Conservation (phyloP, 2,113 vertebrate genomes). For the Perognathus longimembris region DNA sequence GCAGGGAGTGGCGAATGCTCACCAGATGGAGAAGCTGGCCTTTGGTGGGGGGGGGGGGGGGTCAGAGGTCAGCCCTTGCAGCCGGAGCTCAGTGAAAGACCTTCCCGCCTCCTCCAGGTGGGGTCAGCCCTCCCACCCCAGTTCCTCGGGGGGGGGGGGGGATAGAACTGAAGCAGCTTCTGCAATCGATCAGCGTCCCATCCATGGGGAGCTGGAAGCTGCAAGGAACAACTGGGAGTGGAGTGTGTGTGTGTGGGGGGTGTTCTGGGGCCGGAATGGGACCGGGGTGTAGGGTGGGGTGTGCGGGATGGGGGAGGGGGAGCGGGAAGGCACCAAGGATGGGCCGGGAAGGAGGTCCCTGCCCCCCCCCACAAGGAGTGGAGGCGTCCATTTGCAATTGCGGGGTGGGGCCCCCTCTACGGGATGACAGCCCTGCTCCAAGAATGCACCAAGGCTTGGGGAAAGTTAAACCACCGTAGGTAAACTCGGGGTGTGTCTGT, state of each 20-base stretch:
- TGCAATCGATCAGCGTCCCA: not conserved
- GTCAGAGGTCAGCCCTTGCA: not conserved
- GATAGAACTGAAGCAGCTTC: not conserved
- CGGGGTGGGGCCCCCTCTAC: too few relatives aligned
- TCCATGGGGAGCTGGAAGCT: rapidly evolving
- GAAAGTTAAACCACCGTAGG: not conserved
- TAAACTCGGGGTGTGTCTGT: not conserved
- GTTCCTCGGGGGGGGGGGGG: not conserved
- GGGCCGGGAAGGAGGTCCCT: too few relatives aligned
- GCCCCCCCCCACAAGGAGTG: too few relatives aligned
- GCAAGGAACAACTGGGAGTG: not conserved
- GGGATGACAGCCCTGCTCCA: not conserved
- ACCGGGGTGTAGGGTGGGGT: rapidly evolving
- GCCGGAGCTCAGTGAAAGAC: not conserved
- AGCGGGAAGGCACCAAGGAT: too few relatives aligned
- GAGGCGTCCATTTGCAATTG: not conserved
- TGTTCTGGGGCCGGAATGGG: not conserved
- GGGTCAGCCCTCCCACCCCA: not conserved
- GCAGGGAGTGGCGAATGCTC: not conserved
- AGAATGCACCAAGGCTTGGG: not conserved
- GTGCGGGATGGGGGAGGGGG: not conserved
- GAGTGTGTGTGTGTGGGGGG: not conserved
- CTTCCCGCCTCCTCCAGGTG: not conserved
- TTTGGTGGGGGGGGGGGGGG: too few relatives aligned
- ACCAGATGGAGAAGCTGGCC: not conserved